Evolutionary conservation across 2,113 vertebrate species (phyloP).

Genomic region (Oreocharis arfaki): DNA sequence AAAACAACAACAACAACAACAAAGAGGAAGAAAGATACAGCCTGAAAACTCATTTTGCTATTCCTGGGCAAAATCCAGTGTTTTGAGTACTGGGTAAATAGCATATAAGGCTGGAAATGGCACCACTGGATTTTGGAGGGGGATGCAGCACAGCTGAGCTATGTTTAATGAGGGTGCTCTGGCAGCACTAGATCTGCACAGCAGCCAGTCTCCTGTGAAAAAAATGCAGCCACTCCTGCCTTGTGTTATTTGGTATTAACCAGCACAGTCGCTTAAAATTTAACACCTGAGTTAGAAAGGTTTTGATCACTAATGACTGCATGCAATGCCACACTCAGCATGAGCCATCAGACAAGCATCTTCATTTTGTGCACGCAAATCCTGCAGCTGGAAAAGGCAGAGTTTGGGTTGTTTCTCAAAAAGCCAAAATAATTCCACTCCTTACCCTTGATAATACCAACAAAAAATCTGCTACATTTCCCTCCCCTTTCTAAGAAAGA

Average conservation of each 20-base stretch:
- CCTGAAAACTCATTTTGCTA: not conserved
- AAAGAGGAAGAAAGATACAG: not conserved
- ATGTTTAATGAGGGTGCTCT: not conserved
- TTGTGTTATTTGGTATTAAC: constrained; percentile 16
- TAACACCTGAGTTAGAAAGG: constrained; percentile 54
- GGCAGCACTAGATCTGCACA: not conserved
- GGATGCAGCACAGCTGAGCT: not conserved
- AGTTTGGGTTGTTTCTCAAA: not conserved
- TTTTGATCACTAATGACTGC: constrained; percentile 39
- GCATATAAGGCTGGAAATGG: not conserved
- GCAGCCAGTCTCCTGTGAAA: not conserved
- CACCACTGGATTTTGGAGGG: not conserved
- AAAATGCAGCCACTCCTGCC: not conserved
- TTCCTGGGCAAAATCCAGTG: not conserved
- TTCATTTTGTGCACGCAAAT: not conserved
- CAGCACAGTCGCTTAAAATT: constrained; percentile 35
- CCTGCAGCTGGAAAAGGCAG: not conserved
- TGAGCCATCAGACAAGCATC: constrained; percentile 26
- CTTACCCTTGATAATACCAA: not conserved
- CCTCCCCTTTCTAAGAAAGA: not conserved
- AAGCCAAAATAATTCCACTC: not conserved
- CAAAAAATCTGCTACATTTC: not conserved
- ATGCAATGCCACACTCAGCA: not conserved
- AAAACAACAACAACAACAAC: not conserved
- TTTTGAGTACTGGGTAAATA: not conserved